Base-by-base conservation (phyloP, 2,797 vertebrate genomes). In the Novumbra hubbsi region DNA sequence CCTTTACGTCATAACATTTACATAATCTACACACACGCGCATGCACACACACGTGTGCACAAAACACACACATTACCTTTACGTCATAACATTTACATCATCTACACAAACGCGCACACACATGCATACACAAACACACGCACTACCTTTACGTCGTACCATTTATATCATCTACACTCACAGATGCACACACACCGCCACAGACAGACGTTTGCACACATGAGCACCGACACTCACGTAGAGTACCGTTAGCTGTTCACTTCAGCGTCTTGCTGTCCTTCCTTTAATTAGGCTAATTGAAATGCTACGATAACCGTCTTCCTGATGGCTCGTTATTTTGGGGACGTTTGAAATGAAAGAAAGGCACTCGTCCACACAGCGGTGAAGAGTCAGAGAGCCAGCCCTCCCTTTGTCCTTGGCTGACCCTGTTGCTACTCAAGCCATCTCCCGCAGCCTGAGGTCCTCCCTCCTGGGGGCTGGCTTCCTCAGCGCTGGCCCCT, bases 241-340 rank as follows among this genome's bases (percentile, higher is more conserved):
- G 63, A 60, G 16, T 77, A 67, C 55, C 71, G 73, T 79, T 81
- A 80, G 81, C 79, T 84, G 80, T 86, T 86, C 81, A 83, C 81
- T 76, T 17, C 71, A 81, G 76, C 82, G 76, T 77, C 79, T 77
- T 28, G 81, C 80, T 88, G 84, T 81, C 84, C 84, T 79, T 76
- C 74, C 82, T 89, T 88, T 91, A 93, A 93, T 92, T 88, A 90
- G 86, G 84, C 88, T 92, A 92, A 93, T 92, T 91, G 90, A 90
- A 88, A 90, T 83, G 85, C 80, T 75, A 88, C 87, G 90, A 89
- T 89, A 90, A 87, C 86, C 88, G 85, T 92, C 90, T 90, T 83
- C 87, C 69, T 89, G 88, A 92, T 92, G 90, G 89, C 87, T 83
- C 74, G 83, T 89, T 88, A 88, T 90, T 90, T 90, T 86, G 21